Percentiles rank a stretch among this genome's conserved stretches.
phyloP scores from a whole-genome alignment of 2,113 vertebrate genomes.

The Serilophus lunatus region DNA sequence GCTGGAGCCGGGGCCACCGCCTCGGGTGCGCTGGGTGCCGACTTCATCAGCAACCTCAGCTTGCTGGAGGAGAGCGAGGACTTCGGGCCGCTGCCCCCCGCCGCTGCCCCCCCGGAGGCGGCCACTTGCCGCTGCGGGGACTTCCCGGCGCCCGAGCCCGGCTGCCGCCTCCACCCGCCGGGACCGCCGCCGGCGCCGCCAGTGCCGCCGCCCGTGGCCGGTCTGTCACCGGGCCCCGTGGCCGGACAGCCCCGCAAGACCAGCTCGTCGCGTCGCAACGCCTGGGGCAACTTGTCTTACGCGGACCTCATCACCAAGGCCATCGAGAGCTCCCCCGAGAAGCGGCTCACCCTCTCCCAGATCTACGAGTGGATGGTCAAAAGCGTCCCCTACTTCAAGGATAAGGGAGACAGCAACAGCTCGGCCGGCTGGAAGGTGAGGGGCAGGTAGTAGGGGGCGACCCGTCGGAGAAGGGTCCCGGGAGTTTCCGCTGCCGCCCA shows the following conservation, averaged over 20 bases:
- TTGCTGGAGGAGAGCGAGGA: conserved; percentile 89
- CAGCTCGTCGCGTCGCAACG: conserved; percentile 93
- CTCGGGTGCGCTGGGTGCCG: conserved; percentile 37
- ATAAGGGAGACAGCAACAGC: conserved; percentile 87
- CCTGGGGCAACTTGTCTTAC: conserved; percentile 98
- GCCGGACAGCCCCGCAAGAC: conserved; percentile 89
- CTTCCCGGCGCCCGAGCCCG: conserved; percentile 52
- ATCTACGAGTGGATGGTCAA: conserved; percentile 99
- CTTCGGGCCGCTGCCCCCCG: conserved; percentile 68
- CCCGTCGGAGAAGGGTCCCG: background rate
- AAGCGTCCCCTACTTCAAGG: conserved; percentile 95
- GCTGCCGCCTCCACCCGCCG: conserved; percentile 43
- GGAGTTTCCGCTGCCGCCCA: background rate
- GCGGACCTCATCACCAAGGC: conserved; percentile 98
- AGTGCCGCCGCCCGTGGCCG: conserved; percentile 71
- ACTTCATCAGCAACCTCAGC: conserved; percentile 88
- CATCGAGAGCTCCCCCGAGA: conserved; percentile 95
- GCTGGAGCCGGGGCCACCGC: conserved; percentile 16
- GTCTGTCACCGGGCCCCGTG: conserved; percentile 74
- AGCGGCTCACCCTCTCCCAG: conserved; percentile 92
- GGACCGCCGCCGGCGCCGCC: conserved; percentile 54
- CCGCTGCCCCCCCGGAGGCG: conserved; percentile 62
- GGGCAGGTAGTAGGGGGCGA: background rate
- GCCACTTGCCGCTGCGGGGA: conserved; percentile 43
- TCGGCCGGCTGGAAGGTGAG: conserved; percentile 93